Evolutionary conservation across 2,797 vertebrate genomes (phyloP).

Genomic region (Nannoperca obscura): DNA sequence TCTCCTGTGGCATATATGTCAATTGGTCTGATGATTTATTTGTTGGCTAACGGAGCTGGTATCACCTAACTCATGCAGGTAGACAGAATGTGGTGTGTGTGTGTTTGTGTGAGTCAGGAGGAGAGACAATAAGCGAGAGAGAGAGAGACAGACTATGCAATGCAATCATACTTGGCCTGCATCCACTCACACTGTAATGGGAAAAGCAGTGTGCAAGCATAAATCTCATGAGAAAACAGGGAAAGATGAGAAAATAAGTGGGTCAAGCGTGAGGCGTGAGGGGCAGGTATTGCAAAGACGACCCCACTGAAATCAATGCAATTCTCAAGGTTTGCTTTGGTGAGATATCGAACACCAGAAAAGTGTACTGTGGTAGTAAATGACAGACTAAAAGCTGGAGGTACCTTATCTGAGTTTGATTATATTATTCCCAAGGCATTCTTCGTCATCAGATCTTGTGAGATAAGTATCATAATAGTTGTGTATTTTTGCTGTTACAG

Average conservation of each 20-base stretch:
- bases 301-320: conserved; percentile 86
- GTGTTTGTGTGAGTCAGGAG: conserved; percentile 51
- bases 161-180: conserved; percentile 81
- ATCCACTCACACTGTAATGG: conserved; percentile 84
- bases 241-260: conserved; percentile 92
- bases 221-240: conserved; percentile 85
- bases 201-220: conserved; percentile 82
- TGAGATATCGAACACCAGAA: conserved; percentile 82
- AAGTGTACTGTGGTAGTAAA: conserved; percentile 73
- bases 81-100: conserved; percentile 50
- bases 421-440: conserved; percentile 67
- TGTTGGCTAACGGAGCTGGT: conserved; percentile 83
- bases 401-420: conserved; percentile 74
- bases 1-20: conserved; percentile 84
- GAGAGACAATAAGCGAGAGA: conserved; percentile 29
- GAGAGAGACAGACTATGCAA: conserved; percentile 65
- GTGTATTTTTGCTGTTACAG: conserved; percentile 69
- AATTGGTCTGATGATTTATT: conserved; percentile 88
- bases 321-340: conserved; percentile 77
- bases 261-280: conserved; percentile 85
- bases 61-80: conserved; percentile 84
- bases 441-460: conserved; percentile 62
- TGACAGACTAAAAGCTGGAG: conserved; percentile 77
- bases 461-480: conserved; percentile 63
- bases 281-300: conserved; percentile 78